A percentile compares a stretch with the other conserved stretches of the same genome.
These are phyloP conservation scores for Microcaecilia unicolor DNA, from an alignment of 2,797 vertebrate genomes.

Conservation along the genomic window DNA sequence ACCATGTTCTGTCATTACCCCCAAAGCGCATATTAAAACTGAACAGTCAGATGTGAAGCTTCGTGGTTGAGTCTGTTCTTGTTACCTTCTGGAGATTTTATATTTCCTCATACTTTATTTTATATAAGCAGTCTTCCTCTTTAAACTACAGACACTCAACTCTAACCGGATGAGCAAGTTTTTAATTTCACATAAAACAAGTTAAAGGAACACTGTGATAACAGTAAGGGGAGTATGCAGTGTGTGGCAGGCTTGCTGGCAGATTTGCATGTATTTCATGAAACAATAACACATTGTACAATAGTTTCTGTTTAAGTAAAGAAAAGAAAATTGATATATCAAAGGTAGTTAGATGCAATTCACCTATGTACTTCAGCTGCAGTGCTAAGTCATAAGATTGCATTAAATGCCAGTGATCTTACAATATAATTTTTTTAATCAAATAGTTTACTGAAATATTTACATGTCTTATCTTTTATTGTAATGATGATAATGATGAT, in stretches of 20 bases:
- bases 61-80: no score
- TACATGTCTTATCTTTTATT: no score
- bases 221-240: slow-evolving; percentile 12
- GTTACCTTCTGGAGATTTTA: no score
- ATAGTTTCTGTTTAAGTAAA: neutral
- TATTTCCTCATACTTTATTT: no score
- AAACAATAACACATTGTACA: slow-evolving; percentile 9
- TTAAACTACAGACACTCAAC: slow-evolving; percentile 17
- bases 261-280: slow-evolving; percentile 10
- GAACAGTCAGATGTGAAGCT: no score
- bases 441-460: no score
- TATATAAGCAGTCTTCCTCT: slow-evolving; percentile 9
- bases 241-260: slow-evolving; percentile 12
- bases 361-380: no score
- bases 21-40: no score
- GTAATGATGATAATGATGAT: no score
- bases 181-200: slow-evolving; percentile 5
- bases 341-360: no score
- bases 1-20: no score
- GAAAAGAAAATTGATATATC: neutral
- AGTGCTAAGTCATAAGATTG: slow-evolving; percentile 2
- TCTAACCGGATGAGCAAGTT: slow-evolving; percentile 16
- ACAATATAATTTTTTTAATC: no score
- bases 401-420: slow-evolving; percentile 15
- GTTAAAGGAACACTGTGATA: slow-evolving; percentile 7